phyloP scores from a whole-genome alignment of 2,888 invertebrate genomes.

The Pandemis heparana region DNA sequence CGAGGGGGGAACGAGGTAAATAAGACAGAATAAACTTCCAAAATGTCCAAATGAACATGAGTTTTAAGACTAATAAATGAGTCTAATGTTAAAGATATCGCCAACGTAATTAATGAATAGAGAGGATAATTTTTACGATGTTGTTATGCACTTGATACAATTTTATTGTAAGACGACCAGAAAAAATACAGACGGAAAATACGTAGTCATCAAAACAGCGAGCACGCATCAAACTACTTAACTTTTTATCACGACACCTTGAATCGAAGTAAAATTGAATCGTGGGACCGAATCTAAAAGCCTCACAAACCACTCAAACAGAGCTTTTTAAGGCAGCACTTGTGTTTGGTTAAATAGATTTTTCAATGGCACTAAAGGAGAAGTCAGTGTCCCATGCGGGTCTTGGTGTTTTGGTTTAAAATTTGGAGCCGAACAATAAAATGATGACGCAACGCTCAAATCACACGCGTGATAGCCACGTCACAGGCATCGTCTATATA shows the following conservation, averaged over 20 bases:
- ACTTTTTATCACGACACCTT: slow-evolving; percentile 47
- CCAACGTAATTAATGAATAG: neutral
- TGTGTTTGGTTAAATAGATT: slow-evolving; percentile 3
- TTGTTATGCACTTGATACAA: slow-evolving; percentile 7
- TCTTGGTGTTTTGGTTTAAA: slow-evolving; percentile 11
- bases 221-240: slow-evolving; percentile 32
- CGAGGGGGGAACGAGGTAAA: no score
- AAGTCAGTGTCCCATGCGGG: slow-evolving; percentile 19
- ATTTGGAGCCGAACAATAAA: slow-evolving; percentile 20
- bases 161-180: slow-evolving; percentile 12
- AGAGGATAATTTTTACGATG: neutral
- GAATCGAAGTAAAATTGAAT: slow-evolving; percentile 45
- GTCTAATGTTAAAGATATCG: neutral
- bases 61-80: neutral
- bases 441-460: slow-evolving; percentile 38
- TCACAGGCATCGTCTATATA: no score
- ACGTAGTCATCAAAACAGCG: slow-evolving; percentile 9
- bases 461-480: no score
- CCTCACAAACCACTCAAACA: slow-evolving; percentile 36
- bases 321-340: slow-evolving; percentile 9
- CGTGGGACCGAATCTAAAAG: slow-evolving; percentile 46
- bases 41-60: neutral
- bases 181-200: no score
- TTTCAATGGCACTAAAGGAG: slow-evolving; percentile 4
- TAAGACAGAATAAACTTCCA: neutral